Evolutionary conservation across 2,888 invertebrate genomes (phyloP).

Genomic region (Volucella inanis): DNA sequence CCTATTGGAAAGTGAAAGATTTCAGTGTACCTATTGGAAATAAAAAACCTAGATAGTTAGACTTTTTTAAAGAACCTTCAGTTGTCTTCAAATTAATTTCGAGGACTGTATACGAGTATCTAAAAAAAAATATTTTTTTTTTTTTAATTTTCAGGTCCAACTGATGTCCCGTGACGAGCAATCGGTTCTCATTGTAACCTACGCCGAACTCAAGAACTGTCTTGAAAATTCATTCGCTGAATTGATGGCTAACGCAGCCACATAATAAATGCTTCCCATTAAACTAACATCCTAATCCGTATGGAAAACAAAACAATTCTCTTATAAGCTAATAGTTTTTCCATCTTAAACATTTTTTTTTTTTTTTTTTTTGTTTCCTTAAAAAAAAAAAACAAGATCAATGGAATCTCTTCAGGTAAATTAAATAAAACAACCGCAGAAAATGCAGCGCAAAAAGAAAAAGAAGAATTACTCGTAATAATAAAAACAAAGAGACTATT

Average conservation of each 20-base stretch:
- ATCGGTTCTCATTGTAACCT: conserved; percentile 97
- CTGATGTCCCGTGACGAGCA: conserved; percentile 98
- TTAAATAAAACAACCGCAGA: conserved; percentile 61
- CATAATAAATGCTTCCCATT: conserved; percentile 79
- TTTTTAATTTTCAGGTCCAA: conserved; percentile 88
- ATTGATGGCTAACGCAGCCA: conserved; percentile 83
- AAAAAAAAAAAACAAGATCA: conserved; percentile 50
- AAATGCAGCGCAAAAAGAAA: conserved; percentile 61
- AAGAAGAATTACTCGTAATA: conserved; percentile 46
- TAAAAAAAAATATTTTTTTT: background rate
- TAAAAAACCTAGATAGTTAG: no score
- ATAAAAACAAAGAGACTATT: conserved; percentile 71
- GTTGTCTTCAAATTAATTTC: no score
- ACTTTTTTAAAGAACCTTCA: no score
- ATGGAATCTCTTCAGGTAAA: conserved; percentile 68
- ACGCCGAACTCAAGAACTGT: conserved; percentile 97
- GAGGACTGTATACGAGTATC: no score
- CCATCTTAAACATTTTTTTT: conserved; percentile 64
- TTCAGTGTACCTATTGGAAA: no score
- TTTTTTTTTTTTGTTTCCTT: no score
- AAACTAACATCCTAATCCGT: conserved; percentile 72
- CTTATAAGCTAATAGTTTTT: conserved; percentile 77
- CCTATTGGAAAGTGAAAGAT: no score
- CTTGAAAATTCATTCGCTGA: conserved; percentile 96
- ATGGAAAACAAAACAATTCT: conserved; percentile 73